Evolutionary conservation across 2,113 vertebrate species (phyloP), one percentile per base, ranked within the genome.

Genomic region (Lamprotornis superbus): DNA sequence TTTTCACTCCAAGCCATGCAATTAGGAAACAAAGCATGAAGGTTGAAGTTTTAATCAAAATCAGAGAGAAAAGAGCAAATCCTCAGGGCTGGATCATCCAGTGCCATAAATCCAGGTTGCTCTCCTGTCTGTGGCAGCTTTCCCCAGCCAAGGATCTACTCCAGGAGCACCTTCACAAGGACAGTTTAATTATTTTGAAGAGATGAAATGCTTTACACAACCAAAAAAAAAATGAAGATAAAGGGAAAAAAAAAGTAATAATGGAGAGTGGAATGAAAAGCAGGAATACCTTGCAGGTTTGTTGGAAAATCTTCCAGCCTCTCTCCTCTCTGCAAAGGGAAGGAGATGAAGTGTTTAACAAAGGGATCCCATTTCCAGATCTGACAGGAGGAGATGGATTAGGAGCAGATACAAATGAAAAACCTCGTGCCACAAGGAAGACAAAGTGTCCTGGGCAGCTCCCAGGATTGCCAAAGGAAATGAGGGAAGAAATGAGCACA

Each of bases 371-470:
- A 95, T 97, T 97, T 98, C 97, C 71, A 37, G 93, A 60, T 87
- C 3, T 94, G 98, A 91, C 97, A 98, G 97, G 92, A 96, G 97
- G 93, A 97, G 96, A 97, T 22, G 78, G 97, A 97, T 97, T 85
- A 81, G 94, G 81, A 96, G 89, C 30, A 97, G 96, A 92, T 64
- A 95, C 87, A 97, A 97, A 97, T 95, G 95, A 93, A 87, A 89
- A 97, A 76, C 67, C 87, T 87, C 82, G 83, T 96, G 94, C 96
- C 93, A 96, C 96, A 83, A 95, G 97, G 97, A 98, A 98, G 96
- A 96, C 86, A 27, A 90, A 97, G 88, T 82, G 44, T 79, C 95
- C 94, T 74, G 83, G 86, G 93, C 96, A 94, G 94, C 89, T 93
- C 81, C 87, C 15, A 53, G 87, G 67, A 91, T n/a, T 90, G 95